Conservation (phyloP, 37 sponge, comb jelly and placozoan species). For the Beroe ovata region DNA sequence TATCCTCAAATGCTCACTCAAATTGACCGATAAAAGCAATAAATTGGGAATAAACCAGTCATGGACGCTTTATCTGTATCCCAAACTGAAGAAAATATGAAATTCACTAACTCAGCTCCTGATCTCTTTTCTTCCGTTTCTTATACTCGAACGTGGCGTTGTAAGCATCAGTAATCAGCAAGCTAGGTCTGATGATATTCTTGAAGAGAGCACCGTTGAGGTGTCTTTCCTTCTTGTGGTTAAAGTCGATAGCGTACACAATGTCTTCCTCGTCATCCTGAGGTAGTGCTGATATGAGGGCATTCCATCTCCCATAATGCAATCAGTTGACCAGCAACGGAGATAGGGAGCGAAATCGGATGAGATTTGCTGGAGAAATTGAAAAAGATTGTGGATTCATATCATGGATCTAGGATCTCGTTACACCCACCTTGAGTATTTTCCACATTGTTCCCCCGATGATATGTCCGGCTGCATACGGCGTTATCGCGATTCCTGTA, state of each 20-base stretch:
- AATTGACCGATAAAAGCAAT: no score
- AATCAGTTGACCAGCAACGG: no score
- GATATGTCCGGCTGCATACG: constrained; percentile 97
- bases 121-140: constrained; percentile 92
- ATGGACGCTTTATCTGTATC: no score
- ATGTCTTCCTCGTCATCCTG: constrained; percentile 96
- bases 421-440: constrained; percentile 86
- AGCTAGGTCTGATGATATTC: constrained; percentile 76
- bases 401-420: no score
- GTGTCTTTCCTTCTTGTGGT: constrained; percentile 96
- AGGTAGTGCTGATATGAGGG: no score
- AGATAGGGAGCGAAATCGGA: no score
- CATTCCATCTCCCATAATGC: no score
- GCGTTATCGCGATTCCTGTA: constrained; percentile 91
- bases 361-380: no score
- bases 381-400: no score
- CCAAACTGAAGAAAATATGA: no score
- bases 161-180: constrained; percentile 94
- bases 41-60: no score
- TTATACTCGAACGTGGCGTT: constrained; percentile 88
- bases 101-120: constrained; percentile 86
- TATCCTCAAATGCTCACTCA: no score
- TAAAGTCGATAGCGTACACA: constrained; percentile 96
- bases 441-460: constrained; percentile 99
- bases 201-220: constrained; percentile 64